Conservation (phyloP, 2,113 vertebrate species). For the Ceyx margarethae region DNA sequence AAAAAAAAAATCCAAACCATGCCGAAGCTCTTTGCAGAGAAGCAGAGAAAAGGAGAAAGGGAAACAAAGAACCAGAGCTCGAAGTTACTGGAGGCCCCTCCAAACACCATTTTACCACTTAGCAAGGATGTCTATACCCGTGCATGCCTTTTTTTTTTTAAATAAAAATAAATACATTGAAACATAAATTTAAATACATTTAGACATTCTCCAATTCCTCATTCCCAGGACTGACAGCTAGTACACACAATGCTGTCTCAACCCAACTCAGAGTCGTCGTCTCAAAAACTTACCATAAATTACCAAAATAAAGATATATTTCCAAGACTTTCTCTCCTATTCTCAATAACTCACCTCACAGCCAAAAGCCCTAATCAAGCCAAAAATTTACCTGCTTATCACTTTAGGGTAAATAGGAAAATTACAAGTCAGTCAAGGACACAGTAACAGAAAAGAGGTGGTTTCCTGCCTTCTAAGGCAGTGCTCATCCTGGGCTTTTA, state of each 20-base stretch:
- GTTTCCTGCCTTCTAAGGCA: slow-evolving; percentile 6
- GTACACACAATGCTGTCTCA: not conserved
- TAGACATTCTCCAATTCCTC: not conserved
- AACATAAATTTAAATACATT: not conserved
- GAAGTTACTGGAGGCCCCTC: not conserved
- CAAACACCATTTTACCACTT: not conserved
- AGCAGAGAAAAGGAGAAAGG: not conserved
- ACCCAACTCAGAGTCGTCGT: not conserved
- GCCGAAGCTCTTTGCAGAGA: not conserved
- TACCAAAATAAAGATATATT: not conserved
- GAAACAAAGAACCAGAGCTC: not conserved
- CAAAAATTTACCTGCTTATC: not conserved
- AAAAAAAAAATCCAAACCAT: not conserved
- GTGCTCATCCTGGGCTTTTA: not conserved
- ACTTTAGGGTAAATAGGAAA: not conserved
- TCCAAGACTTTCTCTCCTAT: not conserved
- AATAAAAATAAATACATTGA: too few relatives aligned
- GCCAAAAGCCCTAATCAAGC: not conserved
- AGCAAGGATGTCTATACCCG: not conserved
- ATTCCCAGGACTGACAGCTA: not conserved
- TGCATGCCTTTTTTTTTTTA: not conserved
- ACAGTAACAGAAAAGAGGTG: not conserved
- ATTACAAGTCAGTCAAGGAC: slow-evolving; percentile 5
- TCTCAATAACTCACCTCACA: not conserved
- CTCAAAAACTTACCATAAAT: not conserved